Base-by-base conservation (phyloP, 2,888 invertebrate genomes). In the Copidosoma aretas region DNA sequence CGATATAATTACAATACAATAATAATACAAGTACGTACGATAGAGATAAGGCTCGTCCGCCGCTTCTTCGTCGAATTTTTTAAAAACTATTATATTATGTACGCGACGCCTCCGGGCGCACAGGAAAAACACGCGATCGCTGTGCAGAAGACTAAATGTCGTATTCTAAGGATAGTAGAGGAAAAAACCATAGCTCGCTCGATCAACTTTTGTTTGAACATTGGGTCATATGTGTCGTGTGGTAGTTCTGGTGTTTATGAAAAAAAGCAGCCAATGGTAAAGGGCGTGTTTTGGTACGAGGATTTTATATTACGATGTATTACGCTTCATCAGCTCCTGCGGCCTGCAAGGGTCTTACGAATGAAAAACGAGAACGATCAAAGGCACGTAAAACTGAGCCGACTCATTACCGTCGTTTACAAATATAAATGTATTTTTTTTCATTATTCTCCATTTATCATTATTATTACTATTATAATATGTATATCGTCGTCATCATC, bases 341-440 rank as follows among this genome's bases (percentile, higher is more conserved):
- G 46, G 2, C n/a, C 10, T 52, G 19, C 65, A 64, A 68, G 68
- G 64, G 71, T 64, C 66, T 68, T 68, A 69, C 64, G 62, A 67
- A 57, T 60, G 66, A 67, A 60, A 65, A 71, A 68, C 58, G 62
- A 71, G 67, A 66, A 70, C 63, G 64, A 69, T 69, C 64, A 63
- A 72, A 72, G 71, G 69, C 71, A 72, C 71, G 67, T 72, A 69
- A 61, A 71, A 70, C 67, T 72, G 67, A 72, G 67, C 62, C 67
- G 67, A 69, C 69, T 67, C 69, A 52, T 60, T 66, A 52, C 60
- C 59, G 63, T 62, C 32, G 32, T 32, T 32, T 32, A 32, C 32
- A 62, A 64, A 71, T 62, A 54, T 67, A 64, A 51, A 67, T 60
- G 25, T 58, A 46, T 46, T 8, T 46, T 46, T 46, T 53, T 32